Percentiles rank a stretch among this genome's conserved stretches.
Conservation (phyloP, 1,140 invertebrate species). For the Wiebesia pumilae region DNA sequence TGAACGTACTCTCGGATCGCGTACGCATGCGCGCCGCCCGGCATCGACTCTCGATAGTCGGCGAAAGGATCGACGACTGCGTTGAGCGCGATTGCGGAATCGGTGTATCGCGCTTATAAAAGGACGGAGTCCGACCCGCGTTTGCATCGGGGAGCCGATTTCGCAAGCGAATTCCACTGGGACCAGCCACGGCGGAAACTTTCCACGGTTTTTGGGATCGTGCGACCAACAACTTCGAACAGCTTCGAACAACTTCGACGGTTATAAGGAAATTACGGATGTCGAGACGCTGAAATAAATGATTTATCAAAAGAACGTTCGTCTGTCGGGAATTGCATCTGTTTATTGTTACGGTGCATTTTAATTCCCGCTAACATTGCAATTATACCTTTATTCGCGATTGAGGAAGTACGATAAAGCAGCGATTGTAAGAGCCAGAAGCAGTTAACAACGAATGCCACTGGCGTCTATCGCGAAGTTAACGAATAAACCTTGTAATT, state of each 20-base stretch:
- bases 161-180: not conserved
- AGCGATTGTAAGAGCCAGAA: not conserved
- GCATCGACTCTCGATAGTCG: constrained; percentile 24
- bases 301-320: not conserved
- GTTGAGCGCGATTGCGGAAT: constrained; percentile 8
- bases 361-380: not conserved
- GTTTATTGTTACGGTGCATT: not conserved
- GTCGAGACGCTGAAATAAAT: too few species aligned
- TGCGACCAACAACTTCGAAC: not conserved
- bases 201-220: not conserved
- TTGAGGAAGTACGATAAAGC: not conserved
- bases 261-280: not conserved
- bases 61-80: constrained; percentile 21
- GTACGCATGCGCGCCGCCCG: not conserved
- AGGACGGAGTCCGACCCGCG: not conserved
- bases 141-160: not conserved
- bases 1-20: not conserved
- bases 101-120: not conserved
- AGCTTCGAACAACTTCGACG: not conserved
- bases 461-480: not conserved
- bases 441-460: not conserved
- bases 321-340: not conserved
- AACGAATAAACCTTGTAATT: not conserved
- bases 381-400: not conserved
- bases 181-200: not conserved